phyloP scores from a whole-genome alignment of 1,140 invertebrate genomes.

The Bombus pyrosoma region DNA sequence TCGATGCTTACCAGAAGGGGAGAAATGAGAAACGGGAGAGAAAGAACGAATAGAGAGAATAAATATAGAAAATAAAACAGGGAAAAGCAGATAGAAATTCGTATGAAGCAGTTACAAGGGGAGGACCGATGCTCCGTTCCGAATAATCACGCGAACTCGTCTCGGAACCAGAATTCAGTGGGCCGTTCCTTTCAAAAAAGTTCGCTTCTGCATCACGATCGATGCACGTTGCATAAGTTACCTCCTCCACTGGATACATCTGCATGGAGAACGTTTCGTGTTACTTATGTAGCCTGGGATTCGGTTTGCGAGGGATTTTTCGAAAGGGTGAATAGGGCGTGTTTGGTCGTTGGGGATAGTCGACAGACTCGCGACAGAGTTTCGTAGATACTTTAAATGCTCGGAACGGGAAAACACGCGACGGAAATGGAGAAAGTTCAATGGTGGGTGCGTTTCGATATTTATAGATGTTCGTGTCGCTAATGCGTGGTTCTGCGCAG shows the following conservation, averaged over 20 bases:
- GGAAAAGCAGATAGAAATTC: background rate
- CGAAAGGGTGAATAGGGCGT: background rate
- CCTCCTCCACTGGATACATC: background rate
- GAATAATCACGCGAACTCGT: background rate
- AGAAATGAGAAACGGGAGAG: background rate
- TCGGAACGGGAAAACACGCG: background rate
- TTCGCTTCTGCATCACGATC: conserved; percentile 10
- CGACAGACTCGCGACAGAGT: background rate
- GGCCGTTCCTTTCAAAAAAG: background rate
- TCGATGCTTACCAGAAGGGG: too few relatives aligned
- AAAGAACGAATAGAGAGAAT: too few relatives aligned
- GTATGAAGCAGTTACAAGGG: background rate
- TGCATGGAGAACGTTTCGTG: background rate
- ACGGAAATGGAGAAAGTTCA: background rate
- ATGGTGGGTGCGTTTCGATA: background rate
- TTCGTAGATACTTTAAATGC: background rate
- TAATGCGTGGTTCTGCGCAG: too few relatives aligned
- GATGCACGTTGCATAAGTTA: background rate
- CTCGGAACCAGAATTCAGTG: too few relatives aligned
- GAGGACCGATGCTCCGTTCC: background rate
- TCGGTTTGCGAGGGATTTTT: background rate
- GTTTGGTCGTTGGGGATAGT: background rate
- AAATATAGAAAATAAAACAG: background rate
- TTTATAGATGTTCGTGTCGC: background rate
- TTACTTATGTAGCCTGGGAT: background rate